Evolutionary conservation across 1,140 invertebrate species (phyloP).

Genomic region (Linepithema humile): DNA sequence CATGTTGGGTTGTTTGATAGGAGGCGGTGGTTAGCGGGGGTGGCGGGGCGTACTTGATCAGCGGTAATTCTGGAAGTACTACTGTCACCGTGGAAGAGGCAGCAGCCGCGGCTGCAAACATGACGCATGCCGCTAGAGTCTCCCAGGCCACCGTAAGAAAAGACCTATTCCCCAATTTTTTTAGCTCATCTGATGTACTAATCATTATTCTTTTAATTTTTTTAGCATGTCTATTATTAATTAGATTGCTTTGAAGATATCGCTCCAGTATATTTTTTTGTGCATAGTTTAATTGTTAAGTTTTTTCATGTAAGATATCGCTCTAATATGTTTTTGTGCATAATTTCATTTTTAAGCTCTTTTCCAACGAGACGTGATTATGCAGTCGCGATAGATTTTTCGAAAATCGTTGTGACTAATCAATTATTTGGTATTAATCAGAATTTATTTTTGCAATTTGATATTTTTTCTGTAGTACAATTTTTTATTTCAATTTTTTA

Average conservation of each 20-base stretch:
- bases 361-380: not conserved
- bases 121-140: conserved; percentile 93
- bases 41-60: conserved; percentile 88
- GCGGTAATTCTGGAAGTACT: conserved; percentile 86
- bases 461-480: not conserved
- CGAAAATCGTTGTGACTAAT: not conserved
- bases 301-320: no score
- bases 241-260: conserved; percentile 36
- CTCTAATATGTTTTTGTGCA: no score
- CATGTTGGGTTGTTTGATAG: conserved; percentile 83
- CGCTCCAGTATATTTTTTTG: not conserved
- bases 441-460: conserved; percentile 1
- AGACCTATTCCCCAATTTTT: conserved; percentile 78
- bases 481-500: not conserved
- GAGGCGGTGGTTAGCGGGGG: conserved; percentile 84
- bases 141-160: conserved; percentile 94
- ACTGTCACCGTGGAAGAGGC: conserved; percentile 85
- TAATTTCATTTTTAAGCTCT: no score
- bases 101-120: conserved; percentile 86
- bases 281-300: conserved; percentile 2
- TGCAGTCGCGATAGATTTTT: not conserved
- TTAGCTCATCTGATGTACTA: conserved; percentile 78
- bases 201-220: conserved; percentile 45
- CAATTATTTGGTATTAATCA: not conserved
- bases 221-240: conserved; percentile 35